A percentile compares a stretch with the other conserved stretches of the same genome.
Conservation (phyloP, 2,888 invertebrate genomes). For the Choristoneura rosaceana region DNA sequence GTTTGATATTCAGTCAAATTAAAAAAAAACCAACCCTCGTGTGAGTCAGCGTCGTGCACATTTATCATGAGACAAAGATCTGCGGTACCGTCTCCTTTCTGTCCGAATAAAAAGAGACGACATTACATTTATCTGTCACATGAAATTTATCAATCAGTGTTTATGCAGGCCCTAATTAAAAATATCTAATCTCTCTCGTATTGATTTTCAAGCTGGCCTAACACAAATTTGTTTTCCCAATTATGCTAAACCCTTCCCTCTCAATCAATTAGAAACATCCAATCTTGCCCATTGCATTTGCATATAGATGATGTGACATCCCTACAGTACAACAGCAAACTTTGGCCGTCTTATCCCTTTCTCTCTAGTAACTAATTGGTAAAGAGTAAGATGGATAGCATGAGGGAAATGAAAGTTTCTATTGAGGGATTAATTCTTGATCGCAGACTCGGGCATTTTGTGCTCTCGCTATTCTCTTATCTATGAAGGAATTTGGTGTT, state of each 20-base stretch:
- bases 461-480: not conserved
- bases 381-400: not conserved
- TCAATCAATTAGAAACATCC: slow-evolving; percentile 17
- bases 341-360: not conserved
- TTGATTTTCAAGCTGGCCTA: not conserved
- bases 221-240: slow-evolving; percentile 2
- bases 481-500: slow-evolving; percentile 14
- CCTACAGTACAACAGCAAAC: too few species aligned
- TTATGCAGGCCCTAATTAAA: too few species aligned
- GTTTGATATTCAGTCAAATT: too few species aligned
- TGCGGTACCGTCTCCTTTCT: too few species aligned
- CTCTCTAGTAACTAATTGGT: not conserved
- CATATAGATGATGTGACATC: slow-evolving; percentile 8
- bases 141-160: too few species aligned
- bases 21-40: too few species aligned
- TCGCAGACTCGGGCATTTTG: not conserved
- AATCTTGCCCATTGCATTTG: slow-evolving; percentile 14
- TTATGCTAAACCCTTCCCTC: not conserved
- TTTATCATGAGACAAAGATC: too few species aligned
- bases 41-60: too few species aligned
- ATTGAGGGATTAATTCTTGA: not conserved
- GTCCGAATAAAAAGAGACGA: too few species aligned
- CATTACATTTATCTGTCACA: too few species aligned
- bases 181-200: not conserved
- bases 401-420: not conserved